Conservation (phyloP, 2,888 invertebrate species). For the Rotaria macrura region DNA sequence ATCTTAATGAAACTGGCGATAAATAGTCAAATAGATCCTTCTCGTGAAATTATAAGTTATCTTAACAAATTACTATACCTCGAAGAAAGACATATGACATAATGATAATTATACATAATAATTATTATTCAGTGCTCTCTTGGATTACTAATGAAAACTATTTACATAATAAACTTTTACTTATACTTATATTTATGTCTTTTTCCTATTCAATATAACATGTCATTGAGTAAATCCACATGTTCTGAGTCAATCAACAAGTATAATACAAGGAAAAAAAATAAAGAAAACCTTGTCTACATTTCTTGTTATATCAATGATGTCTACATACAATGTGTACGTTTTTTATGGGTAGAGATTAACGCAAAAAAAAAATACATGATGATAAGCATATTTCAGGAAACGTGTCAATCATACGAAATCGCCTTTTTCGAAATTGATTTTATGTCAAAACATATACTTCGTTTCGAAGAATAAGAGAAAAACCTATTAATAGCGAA, state of each 20-base stretch:
- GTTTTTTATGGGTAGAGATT: background rate
- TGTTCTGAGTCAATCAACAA: background rate
- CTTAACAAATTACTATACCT: background rate
- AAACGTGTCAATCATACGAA: background rate
- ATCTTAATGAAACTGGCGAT: no score
- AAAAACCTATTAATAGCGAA: background rate
- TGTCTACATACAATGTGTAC: background rate
- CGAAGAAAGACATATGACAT: no score
- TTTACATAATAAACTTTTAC: background rate
- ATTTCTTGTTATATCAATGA: background rate
- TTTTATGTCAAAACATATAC: background rate
- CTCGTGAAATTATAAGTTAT: background rate
- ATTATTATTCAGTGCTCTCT: no score
- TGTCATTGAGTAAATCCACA: background rate
- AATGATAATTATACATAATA: no score
- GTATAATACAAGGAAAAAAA: background rate
- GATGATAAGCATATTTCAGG: background rate
- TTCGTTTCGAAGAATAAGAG: background rate
- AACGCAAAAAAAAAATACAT: background rate
- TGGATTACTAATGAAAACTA: no score
- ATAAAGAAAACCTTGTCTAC: background rate
- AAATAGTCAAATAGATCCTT: no score
- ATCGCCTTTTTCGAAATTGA: background rate
- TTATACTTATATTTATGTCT: background rate
- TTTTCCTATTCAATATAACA: background rate